A percentile compares a stretch with the other conserved stretches of the same genome.
Evolutionary conservation across 2,113 vertebrate genomes (phyloP).

Genomic region (Corythoichthys intestinalis): DNA sequence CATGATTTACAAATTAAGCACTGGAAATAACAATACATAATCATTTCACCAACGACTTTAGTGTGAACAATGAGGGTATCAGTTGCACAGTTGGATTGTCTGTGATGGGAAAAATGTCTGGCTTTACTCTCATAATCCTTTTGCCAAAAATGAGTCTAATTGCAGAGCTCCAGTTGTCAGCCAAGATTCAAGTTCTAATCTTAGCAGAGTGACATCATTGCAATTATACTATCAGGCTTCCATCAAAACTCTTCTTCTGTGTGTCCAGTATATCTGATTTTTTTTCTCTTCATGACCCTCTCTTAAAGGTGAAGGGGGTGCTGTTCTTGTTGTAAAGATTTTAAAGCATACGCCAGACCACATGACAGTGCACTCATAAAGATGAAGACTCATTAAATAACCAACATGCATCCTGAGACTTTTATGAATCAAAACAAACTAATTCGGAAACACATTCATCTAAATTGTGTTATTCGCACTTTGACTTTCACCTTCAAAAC

Average conservation of each 20-base stretch:
- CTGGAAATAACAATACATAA: no score
- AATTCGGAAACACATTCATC: not conserved
- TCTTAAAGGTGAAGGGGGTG: slow-evolving; percentile 24
- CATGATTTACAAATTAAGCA: no score
- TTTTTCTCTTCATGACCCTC: slow-evolving; percentile 27
- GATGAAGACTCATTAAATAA: not conserved
- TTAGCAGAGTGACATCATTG: slow-evolving; percentile 46
- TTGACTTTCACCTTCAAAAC: not conserved
- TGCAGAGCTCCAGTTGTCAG: slow-evolving; percentile 28
- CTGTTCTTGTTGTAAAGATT: not conserved
- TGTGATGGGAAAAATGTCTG: slow-evolving; percentile 6
- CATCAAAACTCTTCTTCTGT: slow-evolving; percentile 50
- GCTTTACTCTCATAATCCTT: slow-evolving; percentile 20
- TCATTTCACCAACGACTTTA: not conserved
- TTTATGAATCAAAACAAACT: not conserved
- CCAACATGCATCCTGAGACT: not conserved
- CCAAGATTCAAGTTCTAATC: slow-evolving; percentile 54
- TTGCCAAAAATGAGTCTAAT: slow-evolving; percentile 28
- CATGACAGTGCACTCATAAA: not conserved
- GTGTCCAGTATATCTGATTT: slow-evolving; percentile 50
- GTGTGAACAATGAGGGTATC: slow-evolving; percentile 19
- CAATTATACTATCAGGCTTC: slow-evolving; percentile 49
- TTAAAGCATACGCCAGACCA: not conserved
- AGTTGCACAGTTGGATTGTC: slow-evolving; percentile 21
- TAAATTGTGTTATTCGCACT: not conserved